A percentile compares a stretch with the other conserved stretches of the same genome.
phyloP scores from a whole-genome alignment of 2,888 invertebrate species.

The Limnephilus auricula region DNA sequence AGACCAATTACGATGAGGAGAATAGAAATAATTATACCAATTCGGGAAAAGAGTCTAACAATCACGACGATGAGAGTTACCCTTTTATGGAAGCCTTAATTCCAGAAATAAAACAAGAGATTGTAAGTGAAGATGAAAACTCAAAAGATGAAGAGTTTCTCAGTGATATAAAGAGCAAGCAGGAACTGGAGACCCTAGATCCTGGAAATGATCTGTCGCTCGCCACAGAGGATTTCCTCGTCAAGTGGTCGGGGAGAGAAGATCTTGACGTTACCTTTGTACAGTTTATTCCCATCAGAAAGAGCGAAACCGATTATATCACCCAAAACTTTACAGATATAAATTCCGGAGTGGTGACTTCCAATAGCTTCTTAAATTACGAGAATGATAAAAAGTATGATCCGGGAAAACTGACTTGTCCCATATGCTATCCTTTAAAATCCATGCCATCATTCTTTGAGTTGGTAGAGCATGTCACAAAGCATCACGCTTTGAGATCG shows the following conservation, averaged over 20 bases:
- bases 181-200: conserved; percentile 63
- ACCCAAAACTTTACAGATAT: conserved; percentile 69
- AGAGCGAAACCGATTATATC: conserved; percentile 74
- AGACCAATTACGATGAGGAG: conserved; percentile 14
- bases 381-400: conserved; percentile 68
- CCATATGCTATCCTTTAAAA: conserved; percentile 70
- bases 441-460: conserved; percentile 66
- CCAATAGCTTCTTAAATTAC: conserved; percentile 71
- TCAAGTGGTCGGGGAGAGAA: conserved; percentile 72
- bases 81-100: conserved; percentile 69
- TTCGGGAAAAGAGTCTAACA: conserved; percentile 30
- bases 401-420: conserved; percentile 70
- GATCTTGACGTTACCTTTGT: conserved; percentile 75
- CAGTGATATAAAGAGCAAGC: conserved; percentile 42
- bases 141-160: conserved; percentile 43
- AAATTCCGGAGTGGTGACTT: conserved; percentile 70
- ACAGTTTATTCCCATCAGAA: conserved; percentile 74
- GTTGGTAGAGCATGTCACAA: conserved; percentile 72
- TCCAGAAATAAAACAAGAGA: conserved; percentile 69
- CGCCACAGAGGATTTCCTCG: conserved; percentile 55
- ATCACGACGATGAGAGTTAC: conserved; percentile 61
- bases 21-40: background rate
- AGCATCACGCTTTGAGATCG: conserved; percentile 72
- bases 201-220: conserved; percentile 49
- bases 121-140: conserved; percentile 68